Percentiles rank a stretch among this genome's conserved stretches.
These are phyloP conservation scores for Crocallis elinguaria DNA, from an alignment of 2,888 invertebrate genomes.

Conservation along the genomic window DNA sequence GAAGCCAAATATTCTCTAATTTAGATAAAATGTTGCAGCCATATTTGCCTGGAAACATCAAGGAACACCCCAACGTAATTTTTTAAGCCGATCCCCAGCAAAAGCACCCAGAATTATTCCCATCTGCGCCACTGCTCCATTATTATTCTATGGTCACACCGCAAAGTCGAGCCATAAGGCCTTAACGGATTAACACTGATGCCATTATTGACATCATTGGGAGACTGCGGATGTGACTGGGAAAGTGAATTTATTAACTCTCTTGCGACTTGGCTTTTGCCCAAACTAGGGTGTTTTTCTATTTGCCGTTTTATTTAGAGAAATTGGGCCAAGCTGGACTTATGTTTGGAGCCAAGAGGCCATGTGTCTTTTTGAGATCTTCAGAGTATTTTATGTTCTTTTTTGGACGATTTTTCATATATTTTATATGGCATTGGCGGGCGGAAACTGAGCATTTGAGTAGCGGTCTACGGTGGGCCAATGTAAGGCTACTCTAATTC, in stretches of 20 bases:
- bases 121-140: conserved; percentile 3
- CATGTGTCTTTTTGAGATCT: background rate
- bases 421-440: too few species aligned
- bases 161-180: conserved; percentile 24
- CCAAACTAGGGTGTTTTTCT: conserved; percentile 7
- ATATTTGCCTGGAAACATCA: too few species aligned
- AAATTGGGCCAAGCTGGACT: conserved; percentile 13
- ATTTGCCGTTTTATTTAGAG: conserved; percentile 1
- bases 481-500: too few species aligned
- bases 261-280: background rate
- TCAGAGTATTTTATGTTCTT: background rate
- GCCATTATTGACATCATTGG: conserved; percentile 34
- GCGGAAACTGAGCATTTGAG: too few species aligned
- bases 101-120: background rate
- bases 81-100: too few species aligned
- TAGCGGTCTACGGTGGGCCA: too few species aligned
- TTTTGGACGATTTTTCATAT: too few species aligned
- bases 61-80: too few species aligned
- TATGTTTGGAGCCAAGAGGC: conserved; percentile 1
- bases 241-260: conserved; percentile 31
- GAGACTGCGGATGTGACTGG: conserved; percentile 37
- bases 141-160: conserved; percentile 32
- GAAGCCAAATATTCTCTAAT: too few species aligned
- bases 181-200: conserved; percentile 29
- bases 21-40: too few species aligned